phyloP scores from a whole-genome alignment of 2,888 invertebrate genomes.

The Itoplectis maculator region DNA sequence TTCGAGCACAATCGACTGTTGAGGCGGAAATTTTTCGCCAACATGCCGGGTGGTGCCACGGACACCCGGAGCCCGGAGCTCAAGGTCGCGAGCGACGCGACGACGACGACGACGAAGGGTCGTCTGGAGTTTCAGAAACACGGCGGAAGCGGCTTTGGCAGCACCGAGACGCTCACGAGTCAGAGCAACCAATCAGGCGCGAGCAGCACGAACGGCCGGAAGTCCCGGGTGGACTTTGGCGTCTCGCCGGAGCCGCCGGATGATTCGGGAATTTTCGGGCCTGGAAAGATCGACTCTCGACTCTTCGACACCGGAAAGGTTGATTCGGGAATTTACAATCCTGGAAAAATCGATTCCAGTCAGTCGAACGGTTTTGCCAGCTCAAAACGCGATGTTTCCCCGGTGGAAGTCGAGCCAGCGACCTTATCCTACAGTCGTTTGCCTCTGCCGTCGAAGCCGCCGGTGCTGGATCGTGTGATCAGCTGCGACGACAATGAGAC shows the following conservation, averaged over 20 bases:
- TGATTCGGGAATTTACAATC: too few relatives aligned
- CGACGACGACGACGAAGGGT: constrained; percentile 54
- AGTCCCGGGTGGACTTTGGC: constrained; percentile 76
- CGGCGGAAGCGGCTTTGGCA: constrained; percentile 77
- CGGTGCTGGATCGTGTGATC: constrained; percentile 48
- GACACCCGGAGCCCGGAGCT: neutral
- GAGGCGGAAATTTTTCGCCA: constrained; percentile 80
- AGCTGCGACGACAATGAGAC: constrained; percentile 45
- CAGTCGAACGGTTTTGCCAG: neutral
- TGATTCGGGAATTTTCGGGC: constrained; percentile 25
- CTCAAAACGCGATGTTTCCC: constrained; percentile 34
- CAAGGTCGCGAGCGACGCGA: constrained; percentile 33
- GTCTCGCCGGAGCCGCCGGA: constrained; percentile 74
- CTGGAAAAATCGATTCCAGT: constrained; percentile 26
- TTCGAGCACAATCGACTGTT: constrained; percentile 81
- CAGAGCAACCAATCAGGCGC: constrained; percentile 82
- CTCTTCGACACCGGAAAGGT: too few relatives aligned
- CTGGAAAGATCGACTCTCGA: constrained; percentile 28
- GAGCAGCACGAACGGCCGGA: constrained; percentile 79
- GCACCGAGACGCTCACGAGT: constrained; percentile 82
- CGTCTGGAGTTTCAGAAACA: constrained; percentile 52
- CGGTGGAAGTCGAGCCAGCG: constrained; percentile 6
- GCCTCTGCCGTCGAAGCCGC: constrained; percentile 54
- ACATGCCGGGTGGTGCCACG: constrained; percentile 64
- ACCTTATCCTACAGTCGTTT: constrained; percentile 40